These are phyloP conservation scores for Podilymbus podiceps DNA, from an alignment of 2,113 vertebrate genomes.

Conservation along the genomic window DNA sequence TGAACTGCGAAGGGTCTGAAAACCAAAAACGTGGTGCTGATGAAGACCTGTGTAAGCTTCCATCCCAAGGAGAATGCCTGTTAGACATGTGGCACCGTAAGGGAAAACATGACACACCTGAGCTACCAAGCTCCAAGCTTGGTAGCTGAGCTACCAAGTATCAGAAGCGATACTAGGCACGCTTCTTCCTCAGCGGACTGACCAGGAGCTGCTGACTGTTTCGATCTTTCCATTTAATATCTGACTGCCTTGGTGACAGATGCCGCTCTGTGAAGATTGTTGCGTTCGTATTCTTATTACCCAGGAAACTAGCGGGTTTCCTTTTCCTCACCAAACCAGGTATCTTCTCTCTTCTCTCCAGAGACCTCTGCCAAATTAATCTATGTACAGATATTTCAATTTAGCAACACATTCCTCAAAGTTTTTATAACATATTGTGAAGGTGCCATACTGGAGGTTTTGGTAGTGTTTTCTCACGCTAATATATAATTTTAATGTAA, in stretches of 20 bases:
- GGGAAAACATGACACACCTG: accelerated
- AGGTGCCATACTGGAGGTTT: background rate
- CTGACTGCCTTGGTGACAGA: background rate
- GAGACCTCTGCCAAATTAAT: background rate
- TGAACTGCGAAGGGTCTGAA: background rate
- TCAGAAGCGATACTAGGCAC: background rate
- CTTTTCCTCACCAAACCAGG: background rate
- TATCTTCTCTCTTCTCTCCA: background rate
- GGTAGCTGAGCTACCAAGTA: background rate
- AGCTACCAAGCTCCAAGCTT: background rate
- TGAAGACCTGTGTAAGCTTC: background rate
- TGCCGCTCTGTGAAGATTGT: background rate
- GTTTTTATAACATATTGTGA: background rate
- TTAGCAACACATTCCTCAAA: background rate
- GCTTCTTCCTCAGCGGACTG: background rate
- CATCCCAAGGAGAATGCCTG: background rate
- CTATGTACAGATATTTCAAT: background rate
- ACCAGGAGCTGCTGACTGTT: background rate
- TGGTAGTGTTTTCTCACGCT: background rate
- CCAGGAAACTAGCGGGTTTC: background rate
- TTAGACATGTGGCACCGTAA: background rate
- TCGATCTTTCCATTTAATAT: background rate
- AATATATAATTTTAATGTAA: background rate
- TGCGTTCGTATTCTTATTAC: background rate
- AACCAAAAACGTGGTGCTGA: background rate